Evolutionary conservation across 2,113 vertebrate species (phyloP).

Genomic region (Cryptoleucopteryx plumbea): DNA sequence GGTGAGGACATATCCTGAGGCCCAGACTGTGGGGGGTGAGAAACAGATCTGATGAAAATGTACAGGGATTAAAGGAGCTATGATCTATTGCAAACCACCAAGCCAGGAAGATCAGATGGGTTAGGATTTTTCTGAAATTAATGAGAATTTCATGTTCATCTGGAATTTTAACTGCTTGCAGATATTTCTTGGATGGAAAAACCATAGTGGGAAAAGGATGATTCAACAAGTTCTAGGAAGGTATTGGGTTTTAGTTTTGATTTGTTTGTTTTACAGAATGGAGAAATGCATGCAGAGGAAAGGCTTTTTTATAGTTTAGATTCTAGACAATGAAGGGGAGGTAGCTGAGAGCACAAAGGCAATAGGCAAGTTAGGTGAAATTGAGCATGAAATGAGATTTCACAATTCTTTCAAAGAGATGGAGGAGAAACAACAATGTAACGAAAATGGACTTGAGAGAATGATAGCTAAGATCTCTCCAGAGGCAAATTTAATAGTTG

Average conservation of each 20-base stretch:
- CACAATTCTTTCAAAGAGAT: neutral
- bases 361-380: conserved; percentile 44
- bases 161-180: neutral
- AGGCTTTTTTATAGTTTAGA: neutral
- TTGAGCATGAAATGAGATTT: conserved; percentile 61
- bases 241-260: neutral
- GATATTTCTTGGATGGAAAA: neutral
- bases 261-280: neutral
- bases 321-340: neutral
- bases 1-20: neutral
- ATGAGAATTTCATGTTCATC: neutral
- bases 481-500: neutral
- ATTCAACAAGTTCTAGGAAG: neutral
- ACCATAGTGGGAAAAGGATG: neutral
- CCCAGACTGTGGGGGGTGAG: neutral
- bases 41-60: neutral
- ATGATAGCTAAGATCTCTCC: neutral
- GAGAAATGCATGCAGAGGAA: neutral
- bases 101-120: neutral
- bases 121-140: neutral
- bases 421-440: neutral
- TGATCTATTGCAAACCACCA: neutral
- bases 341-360: neutral
- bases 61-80: neutral
- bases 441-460: neutral